Conservation (phyloP, 2,797 vertebrate species). For the Melanotaenia pygmaea region DNA sequence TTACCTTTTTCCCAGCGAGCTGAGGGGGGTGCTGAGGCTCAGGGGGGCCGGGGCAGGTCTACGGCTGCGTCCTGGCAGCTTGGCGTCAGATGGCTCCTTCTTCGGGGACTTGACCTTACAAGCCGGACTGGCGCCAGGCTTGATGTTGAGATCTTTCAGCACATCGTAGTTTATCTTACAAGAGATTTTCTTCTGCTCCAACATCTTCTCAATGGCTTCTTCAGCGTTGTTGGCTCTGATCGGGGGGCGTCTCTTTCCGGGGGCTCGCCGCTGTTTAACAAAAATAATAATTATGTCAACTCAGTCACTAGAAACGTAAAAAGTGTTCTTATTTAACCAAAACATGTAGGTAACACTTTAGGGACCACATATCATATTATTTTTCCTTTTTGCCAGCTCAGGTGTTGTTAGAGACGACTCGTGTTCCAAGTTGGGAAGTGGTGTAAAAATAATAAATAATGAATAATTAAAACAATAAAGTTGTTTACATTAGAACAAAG, state of each 20-base stretch:
- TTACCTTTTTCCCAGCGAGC: constrained; percentile 91
- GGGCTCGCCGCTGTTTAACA: constrained; percentile 81
- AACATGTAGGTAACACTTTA: too few relatives aligned
- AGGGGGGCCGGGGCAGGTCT: constrained; percentile 69
- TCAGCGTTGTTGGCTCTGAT: constrained; percentile 92
- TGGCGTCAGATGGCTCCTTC: constrained; percentile 63
- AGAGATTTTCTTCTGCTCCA: constrained; percentile 97
- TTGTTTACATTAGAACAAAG: too few relatives aligned
- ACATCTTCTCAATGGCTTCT: constrained; percentile 97
- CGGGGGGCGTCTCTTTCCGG: constrained; percentile 80
- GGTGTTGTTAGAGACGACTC: too few relatives aligned
- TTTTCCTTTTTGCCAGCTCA: too few relatives aligned
- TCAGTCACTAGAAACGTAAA: neutral
- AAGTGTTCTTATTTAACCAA: too few relatives aligned
- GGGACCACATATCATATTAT: too few relatives aligned
- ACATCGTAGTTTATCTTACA: constrained; percentile 98
- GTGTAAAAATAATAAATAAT: too few relatives aligned
- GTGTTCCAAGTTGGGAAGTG: too few relatives aligned
- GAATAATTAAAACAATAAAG: too few relatives aligned
- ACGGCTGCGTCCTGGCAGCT: constrained; percentile 71
- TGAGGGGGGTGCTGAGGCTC: constrained; percentile 81
- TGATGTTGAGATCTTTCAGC: constrained; percentile 89
- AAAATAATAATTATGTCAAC: neutral
- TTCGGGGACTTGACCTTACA: constrained; percentile 49
- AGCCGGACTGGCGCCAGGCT: constrained; percentile 78